phyloP scores from a whole-genome alignment of 2,888 invertebrate genomes.

The Coelogynopora nodosa region DNA sequence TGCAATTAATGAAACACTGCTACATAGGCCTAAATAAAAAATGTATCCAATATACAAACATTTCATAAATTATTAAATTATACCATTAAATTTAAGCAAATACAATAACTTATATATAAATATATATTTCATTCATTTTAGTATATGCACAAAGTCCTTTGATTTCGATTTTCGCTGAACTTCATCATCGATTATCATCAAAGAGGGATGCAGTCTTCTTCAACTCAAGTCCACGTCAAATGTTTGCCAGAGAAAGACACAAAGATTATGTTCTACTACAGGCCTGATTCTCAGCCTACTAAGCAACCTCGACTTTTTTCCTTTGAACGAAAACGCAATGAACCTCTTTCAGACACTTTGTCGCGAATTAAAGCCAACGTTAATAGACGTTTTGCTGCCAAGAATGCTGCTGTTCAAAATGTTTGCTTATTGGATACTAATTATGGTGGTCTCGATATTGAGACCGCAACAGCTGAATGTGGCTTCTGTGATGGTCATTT shows the following conservation, averaged over 20 bases:
- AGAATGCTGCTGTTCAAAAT: not conserved
- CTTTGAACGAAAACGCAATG: not conserved
- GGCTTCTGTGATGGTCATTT: not conserved
- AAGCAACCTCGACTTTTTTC: not conserved
- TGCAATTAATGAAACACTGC: too few relatives aligned
- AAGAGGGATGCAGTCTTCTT: not conserved
- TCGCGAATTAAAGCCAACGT: not conserved
- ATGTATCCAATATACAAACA: too few relatives aligned
- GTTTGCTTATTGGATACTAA: not conserved
- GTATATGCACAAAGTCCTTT: not conserved
- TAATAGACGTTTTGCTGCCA: not conserved
- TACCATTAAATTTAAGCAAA: too few relatives aligned
- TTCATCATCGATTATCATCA: too few relatives aligned
- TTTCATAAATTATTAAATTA: too few relatives aligned
- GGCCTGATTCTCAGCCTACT: not conserved
- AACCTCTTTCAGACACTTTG: not conserved
- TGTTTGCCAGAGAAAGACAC: not conserved
- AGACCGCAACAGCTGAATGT: not conserved
- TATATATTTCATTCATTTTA: too few relatives aligned
- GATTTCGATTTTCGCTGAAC: not conserved
- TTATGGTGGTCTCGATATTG: not conserved
- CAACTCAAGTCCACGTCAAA: not conserved
- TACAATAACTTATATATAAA: too few relatives aligned
- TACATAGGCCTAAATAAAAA: too few relatives aligned
- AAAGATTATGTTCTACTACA: not conserved